Evolutionary conservation across 2,888 invertebrate species (phyloP).

Genomic region (Thecocarcelia acutangulata): DNA sequence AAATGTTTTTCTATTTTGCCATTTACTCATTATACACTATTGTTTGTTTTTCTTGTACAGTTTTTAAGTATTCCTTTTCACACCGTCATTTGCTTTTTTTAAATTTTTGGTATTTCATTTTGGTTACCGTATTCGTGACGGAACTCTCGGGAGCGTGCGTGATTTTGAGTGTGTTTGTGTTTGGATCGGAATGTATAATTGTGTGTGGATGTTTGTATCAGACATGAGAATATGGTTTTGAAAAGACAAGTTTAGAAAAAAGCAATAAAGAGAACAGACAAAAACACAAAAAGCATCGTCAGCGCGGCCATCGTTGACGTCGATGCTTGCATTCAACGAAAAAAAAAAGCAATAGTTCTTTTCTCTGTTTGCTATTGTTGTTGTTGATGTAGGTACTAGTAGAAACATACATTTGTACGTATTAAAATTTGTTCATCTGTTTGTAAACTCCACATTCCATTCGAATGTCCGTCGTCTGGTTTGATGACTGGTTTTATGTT

Average conservation of each 20-base stretch:
- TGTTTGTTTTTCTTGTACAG: constrained; percentile 67
- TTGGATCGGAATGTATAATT: not conserved
- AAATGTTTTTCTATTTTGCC: constrained; percentile 59
- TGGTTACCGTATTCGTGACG: constrained; percentile 60
- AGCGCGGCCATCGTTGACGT: not conserved
- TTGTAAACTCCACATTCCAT: constrained; percentile 47
- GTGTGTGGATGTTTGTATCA: constrained; percentile 1
- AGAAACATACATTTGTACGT: constrained; percentile 4
- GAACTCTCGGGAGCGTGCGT: constrained; percentile 58
- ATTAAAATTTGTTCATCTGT: constrained; percentile 28
- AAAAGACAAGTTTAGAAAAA: constrained; percentile 65
- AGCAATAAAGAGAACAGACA: constrained; percentile 18
- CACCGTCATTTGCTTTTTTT: constrained; percentile 70
- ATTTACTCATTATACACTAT: constrained; percentile 51
- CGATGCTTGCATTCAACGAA: not conserved
- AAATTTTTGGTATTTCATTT: constrained; percentile 66
- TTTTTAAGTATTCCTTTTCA: constrained; percentile 67
- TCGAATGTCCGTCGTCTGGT: constrained; percentile 15
- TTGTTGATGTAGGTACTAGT: constrained; percentile 1
- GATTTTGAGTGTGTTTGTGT: constrained; percentile 27
- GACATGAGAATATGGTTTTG: constrained; percentile 18
- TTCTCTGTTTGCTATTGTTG: constrained; percentile 9
- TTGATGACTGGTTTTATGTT: constrained; percentile 2
- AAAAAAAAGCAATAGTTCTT: constrained; percentile 26
- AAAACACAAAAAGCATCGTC: constrained; percentile 25